Base-by-base conservation (phyloP, 2,888 invertebrate genomes). In the Gibbula magus region DNA sequence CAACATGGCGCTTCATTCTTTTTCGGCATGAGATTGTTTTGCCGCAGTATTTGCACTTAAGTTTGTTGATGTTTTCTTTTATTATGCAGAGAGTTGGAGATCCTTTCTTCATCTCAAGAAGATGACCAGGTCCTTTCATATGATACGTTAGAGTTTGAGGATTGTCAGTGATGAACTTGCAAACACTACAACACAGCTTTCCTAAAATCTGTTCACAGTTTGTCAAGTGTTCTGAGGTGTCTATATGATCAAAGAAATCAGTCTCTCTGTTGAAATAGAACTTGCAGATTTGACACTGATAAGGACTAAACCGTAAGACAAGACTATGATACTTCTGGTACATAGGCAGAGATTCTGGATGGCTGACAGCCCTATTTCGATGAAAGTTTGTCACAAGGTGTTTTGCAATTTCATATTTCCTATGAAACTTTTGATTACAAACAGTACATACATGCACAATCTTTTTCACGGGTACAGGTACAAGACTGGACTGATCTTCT, bases 321-420 rank as follows among this genome's bases (percentile, higher is more conserved):
- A 95, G 95, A 83, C 95, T 94, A 90, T 97, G 96, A 91, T 97
- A 96, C 77, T 95, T 95, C 51, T 97, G 93, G 77, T 97, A 95
- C 89, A 96, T 94, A 77, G 94, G 75, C 45, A 89, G 82, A 13
- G 94, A 94, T 39, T 93, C 93, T 3, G 95, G 94, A 82, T 89
- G 86, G 7, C 81, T 85, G 51, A 81, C 94, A 93, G 67, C 94
- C 90, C 96, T 96, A 82, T 96, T 94, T 88, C 96, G 96, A 92
- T 97, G 97, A 91, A 96, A 96, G 91, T 96, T 96, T 0, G 97
- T 97, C 87, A 97, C 96, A 81, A 98, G 94, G 80, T 92, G 92
- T 29, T 89, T 82, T 2, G 90, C 88, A 77, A 91, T 84, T 45
- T 88, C 89, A 76, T 90, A 90, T 78, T 90, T 88, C 79, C 89